phyloP scores from a whole-genome alignment of 2,888 invertebrate genomes.

The Stenodera caucasica region DNA sequence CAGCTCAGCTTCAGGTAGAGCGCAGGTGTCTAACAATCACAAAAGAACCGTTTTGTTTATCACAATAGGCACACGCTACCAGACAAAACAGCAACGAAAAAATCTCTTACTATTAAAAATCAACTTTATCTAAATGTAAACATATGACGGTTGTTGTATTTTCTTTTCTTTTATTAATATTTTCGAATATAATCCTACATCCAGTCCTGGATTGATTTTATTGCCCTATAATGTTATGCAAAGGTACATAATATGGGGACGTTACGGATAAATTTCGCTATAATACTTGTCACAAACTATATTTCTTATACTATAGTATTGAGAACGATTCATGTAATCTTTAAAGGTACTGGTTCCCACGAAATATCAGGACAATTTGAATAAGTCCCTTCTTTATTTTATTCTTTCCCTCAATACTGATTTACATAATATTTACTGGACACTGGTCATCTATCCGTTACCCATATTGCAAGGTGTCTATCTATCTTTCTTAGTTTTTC shows the following conservation, averaged over 20 bases:
- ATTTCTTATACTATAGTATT: slow-evolving; percentile 21
- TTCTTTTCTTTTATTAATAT: too few relatives aligned
- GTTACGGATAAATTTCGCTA: slow-evolving; percentile 25
- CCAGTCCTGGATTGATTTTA: neutral
- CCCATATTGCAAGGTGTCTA: slow-evolving; percentile 34
- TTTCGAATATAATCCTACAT: neutral
- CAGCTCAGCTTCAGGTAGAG: slow-evolving; percentile 25
- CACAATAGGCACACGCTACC: slow-evolving; percentile 26
- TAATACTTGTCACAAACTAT: slow-evolving; percentile 17
- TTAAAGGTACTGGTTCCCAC: slow-evolving; percentile 43
- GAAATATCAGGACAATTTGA: slow-evolving; percentile 44
- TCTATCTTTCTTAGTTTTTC: neutral
- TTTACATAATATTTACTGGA: slow-evolving; percentile 52
- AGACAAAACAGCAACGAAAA: slow-evolving; percentile 15
- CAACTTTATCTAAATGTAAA: neutral
- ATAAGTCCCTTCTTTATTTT: slow-evolving; percentile 41
- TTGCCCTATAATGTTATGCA: slow-evolving; percentile 11
- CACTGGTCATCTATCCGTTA: slow-evolving; percentile 49
- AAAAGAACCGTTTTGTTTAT: slow-evolving; percentile 16
- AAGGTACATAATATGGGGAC: slow-evolving; percentile 12
- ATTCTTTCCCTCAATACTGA: slow-evolving; percentile 39
- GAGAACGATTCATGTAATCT: slow-evolving; percentile 27
- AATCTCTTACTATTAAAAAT: neutral
- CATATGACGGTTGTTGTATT: neutral
- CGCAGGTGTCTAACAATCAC: slow-evolving; percentile 18